These are phyloP conservation scores for Chrysemys picta DNA, from an alignment of 2,113 vertebrate species.

Conservation along the genomic window DNA sequence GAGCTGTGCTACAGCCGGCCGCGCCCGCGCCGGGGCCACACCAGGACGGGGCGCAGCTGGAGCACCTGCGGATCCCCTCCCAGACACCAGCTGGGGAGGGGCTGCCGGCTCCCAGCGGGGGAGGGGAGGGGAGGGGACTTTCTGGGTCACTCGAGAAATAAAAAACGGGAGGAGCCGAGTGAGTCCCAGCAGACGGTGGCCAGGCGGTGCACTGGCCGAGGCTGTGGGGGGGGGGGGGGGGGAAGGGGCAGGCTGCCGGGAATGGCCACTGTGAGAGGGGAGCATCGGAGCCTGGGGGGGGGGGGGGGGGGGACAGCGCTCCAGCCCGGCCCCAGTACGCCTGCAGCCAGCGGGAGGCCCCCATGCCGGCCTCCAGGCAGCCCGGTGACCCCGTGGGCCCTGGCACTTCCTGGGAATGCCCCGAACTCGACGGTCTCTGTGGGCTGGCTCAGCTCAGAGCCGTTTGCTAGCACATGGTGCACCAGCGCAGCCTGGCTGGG, in stretches of 20 bases:
- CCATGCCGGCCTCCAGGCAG: neutral
- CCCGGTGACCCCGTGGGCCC: too few species aligned
- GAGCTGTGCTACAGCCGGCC: neutral
- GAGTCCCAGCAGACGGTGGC: neutral
- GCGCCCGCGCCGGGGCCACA: neutral
- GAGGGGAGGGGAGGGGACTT: neutral
- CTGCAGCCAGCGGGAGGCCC: too few species aligned
- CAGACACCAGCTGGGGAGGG: neutral
- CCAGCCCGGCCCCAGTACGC: too few species aligned
- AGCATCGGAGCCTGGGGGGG: too few species aligned
- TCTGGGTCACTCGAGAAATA: neutral
- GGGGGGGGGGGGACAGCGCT: too few species aligned
- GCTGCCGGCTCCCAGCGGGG: fast-evolving
- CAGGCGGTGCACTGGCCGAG: neutral
- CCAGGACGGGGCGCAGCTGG: neutral
- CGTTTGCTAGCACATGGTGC: too few species aligned
- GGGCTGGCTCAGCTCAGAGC: neutral
- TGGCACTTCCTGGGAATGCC: too few species aligned
- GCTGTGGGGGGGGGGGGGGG: neutral
- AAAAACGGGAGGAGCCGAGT: neutral
- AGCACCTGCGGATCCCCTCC: too few species aligned
- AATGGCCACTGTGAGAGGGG: too few species aligned
- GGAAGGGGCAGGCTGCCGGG: neutral
- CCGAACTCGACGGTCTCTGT: too few species aligned
- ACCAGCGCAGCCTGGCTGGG: too few species aligned